Conservation (phyloP, 2,797 vertebrate genomes). For the Valencia hispanica region DNA sequence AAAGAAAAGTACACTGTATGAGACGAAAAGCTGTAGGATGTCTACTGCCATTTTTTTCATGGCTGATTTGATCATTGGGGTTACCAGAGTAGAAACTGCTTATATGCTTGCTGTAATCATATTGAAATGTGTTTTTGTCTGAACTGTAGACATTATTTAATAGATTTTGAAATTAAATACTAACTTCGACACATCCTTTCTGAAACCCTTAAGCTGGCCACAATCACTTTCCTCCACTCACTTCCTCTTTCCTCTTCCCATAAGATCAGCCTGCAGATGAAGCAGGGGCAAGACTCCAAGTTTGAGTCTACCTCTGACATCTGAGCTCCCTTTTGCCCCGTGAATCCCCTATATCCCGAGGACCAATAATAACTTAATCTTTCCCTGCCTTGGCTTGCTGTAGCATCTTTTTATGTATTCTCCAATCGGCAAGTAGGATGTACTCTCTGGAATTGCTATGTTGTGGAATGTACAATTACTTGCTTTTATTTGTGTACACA, state of each 20-base stretch:
- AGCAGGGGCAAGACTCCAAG: slow-evolving; percentile 43
- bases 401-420: slow-evolving; percentile 57
- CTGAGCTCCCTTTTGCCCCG: slow-evolving; percentile 38
- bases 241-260: slow-evolving; percentile 13
- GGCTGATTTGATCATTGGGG: slow-evolving; percentile 2
- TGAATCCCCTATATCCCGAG: slow-evolving; percentile 51
- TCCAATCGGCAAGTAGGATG: slow-evolving; percentile 24
- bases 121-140: background rate
- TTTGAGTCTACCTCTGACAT: slow-evolving; percentile 60
- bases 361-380: slow-evolving; percentile 61
- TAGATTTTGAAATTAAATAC: background rate
- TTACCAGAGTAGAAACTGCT: background rate
- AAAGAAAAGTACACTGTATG: background rate
- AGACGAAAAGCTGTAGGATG: background rate
- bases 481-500: slow-evolving; percentile 53
- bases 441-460: slow-evolving; percentile 55
- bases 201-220: slow-evolving; percentile 2
- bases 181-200: slow-evolving; percentile 1
- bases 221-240: slow-evolving; percentile 6
- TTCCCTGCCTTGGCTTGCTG: slow-evolving; percentile 46
- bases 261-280: slow-evolving; percentile 47
- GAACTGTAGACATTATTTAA: background rate
- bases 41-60: slow-evolving; percentile 4
- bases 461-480: slow-evolving; percentile 51
- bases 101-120: background rate